A percentile compares a stretch with the other conserved stretches of the same genome.
Conservation (phyloP, 2,113 vertebrate species). For the Chamaetylas fuelleborni region DNA sequence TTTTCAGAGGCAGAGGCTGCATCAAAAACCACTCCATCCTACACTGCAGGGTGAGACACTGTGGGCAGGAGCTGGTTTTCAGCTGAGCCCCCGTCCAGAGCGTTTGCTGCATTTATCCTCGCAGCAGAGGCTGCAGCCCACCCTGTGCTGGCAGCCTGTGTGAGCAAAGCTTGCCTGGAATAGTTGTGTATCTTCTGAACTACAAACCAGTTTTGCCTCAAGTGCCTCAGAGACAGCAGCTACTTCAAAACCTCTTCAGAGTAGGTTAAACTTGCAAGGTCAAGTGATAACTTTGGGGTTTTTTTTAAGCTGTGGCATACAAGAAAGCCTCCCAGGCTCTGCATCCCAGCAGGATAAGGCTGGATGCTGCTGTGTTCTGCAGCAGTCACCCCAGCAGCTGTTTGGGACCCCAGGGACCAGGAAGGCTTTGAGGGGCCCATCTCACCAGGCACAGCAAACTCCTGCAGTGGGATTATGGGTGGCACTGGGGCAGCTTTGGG, state of each 20-base stretch:
- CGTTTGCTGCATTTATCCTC: background rate
- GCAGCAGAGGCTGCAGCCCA: background rate
- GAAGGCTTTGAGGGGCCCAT: accelerated
- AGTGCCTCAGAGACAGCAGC: background rate
- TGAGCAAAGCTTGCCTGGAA: background rate
- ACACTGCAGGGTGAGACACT: background rate
- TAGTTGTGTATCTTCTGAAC: background rate
- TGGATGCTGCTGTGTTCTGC: background rate
- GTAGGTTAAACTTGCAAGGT: background rate
- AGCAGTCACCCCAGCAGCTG: background rate
- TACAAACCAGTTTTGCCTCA: background rate
- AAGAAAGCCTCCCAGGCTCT: background rate
- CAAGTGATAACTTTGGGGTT: background rate
- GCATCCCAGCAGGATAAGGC: background rate
- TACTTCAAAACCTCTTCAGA: background rate
- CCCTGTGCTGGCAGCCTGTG: background rate
- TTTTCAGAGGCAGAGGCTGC: background rate
- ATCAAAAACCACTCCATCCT: background rate
- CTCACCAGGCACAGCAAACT: background rate
- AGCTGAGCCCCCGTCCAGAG: background rate
- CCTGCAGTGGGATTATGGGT: accelerated
- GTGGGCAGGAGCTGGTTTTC: background rate
- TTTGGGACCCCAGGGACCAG: background rate
- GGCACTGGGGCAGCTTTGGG: background rate
- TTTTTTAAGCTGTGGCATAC: background rate